Base-by-base conservation (phyloP, 2,888 invertebrate genomes). In the Noctua pronuba region DNA sequence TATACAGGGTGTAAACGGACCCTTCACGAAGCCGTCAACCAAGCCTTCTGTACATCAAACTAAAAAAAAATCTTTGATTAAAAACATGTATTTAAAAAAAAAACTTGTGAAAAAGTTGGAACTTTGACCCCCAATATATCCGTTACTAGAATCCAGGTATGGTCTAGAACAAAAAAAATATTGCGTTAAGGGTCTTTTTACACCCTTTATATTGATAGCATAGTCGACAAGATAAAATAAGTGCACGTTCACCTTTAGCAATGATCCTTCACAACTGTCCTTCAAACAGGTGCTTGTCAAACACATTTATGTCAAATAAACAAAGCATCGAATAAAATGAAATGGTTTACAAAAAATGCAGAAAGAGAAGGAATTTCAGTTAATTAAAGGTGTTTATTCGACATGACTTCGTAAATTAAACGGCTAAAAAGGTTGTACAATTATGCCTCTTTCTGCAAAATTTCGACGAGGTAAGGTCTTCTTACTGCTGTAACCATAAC, bases 371-470 rank as follows among this genome's bases (percentile, higher is more conserved):
- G 49, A 62, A 44, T 49, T 46, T 64, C 35, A 73, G 38, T 49
- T 62, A 35, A 18, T 71, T 65, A n/a, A 65, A 65, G 65, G 66
- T n/a, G 7, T 38, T 38, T 38, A 66, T 75, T 73, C 44, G 11
- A 46, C 38, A 83, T 84, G 76, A 72, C 38, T 41, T 70, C 31
- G 13, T 88, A 85, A 88, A 85, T 75, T 80, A 74, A 41, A 68
- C 77, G 68, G 72, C 44, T 18, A 67, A 58, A 68, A 66, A 65
- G 16, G 31, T 44, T 24, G 13, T 41, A 35, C 80, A 44, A 73
- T 80, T 82, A 95, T 95, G 95, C 95, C 95, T 62, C 92, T 95
- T 67, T 95, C 95, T 80, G 94, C 91, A 72, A 95, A 93, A 90
- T 95, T 95, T 82, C 90, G 94, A 84, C 92, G 95, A 67, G 95